Conservation (phyloP, 2,888 invertebrate genomes). For the Dynastes hyllus region DNA sequence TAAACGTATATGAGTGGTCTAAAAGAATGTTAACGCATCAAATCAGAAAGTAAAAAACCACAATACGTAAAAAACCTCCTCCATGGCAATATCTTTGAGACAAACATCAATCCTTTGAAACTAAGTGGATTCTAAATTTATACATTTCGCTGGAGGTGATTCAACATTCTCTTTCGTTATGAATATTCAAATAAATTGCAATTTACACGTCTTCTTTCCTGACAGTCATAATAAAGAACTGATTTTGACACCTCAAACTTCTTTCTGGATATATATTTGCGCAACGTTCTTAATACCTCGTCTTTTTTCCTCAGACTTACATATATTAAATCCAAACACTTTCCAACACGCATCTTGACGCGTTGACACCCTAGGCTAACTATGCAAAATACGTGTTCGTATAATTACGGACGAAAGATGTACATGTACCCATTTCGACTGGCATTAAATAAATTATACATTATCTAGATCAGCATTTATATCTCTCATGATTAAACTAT, state of each 20-base stretch:
- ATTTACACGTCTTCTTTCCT: background rate
- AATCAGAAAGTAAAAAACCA: too few species aligned
- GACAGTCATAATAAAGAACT: background rate
- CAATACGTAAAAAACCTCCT: too few species aligned
- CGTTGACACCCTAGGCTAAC: background rate
- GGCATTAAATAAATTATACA: conserved; percentile 29
- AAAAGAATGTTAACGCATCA: too few species aligned
- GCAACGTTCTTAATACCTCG: background rate
- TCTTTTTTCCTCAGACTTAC: background rate
- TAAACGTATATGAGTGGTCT: too few species aligned
- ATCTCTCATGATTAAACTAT: conserved; percentile 2
- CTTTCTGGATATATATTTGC: background rate
- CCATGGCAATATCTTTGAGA: too few species aligned
- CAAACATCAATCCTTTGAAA: background rate
- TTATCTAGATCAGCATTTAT: background rate
- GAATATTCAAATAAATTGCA: background rate
- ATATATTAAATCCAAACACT: background rate
- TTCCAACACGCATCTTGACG: background rate
- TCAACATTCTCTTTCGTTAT: background rate
- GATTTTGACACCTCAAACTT: background rate
- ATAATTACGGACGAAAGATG: background rate
- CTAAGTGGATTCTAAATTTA: conserved; percentile 1
- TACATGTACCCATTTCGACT: conserved; percentile 1
- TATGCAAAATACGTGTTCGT: background rate
- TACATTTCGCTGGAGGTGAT: conserved; percentile 9